Evolutionary conservation across 2,113 vertebrate genomes (phyloP).

Genomic region (Lamprologus sp.): DNA sequence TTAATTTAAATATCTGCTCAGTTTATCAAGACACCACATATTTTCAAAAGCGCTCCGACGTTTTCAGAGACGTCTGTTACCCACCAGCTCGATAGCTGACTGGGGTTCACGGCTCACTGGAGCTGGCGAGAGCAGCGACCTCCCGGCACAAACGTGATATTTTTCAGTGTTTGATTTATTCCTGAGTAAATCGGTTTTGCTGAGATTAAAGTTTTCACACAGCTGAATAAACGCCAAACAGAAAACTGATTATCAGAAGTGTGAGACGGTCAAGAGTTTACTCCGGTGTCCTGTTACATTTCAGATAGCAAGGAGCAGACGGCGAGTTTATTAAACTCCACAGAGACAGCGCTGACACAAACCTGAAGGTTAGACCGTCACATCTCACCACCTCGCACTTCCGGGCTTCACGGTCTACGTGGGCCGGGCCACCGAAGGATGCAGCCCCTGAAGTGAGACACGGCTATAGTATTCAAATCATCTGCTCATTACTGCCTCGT

Average conservation of each 20-base stretch:
- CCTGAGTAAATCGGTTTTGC: neutral
- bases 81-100: accelerated
- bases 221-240: no score
- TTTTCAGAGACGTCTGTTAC: accelerated
- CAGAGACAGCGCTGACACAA: accelerated
- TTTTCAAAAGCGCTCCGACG: accelerated
- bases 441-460: neutral
- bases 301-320: neutral
- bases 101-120: neutral
- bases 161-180: neutral
- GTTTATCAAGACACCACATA: neutral
- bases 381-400: neutral
- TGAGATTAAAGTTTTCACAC: neutral
- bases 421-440: neutral
- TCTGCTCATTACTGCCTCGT: neutral
- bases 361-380: neutral
- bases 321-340: neutral
- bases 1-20: neutral
- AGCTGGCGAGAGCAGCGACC: neutral
- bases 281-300: neutral
- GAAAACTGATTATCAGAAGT: no score
- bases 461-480: neutral
- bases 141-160: accelerated
- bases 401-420: neutral
- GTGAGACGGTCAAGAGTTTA: accelerated